Percentiles rank a stretch among this genome's conserved stretches.
Conservation (phyloP, 2,797 vertebrate species). For the Typhlichthys eigenmanni region DNA sequence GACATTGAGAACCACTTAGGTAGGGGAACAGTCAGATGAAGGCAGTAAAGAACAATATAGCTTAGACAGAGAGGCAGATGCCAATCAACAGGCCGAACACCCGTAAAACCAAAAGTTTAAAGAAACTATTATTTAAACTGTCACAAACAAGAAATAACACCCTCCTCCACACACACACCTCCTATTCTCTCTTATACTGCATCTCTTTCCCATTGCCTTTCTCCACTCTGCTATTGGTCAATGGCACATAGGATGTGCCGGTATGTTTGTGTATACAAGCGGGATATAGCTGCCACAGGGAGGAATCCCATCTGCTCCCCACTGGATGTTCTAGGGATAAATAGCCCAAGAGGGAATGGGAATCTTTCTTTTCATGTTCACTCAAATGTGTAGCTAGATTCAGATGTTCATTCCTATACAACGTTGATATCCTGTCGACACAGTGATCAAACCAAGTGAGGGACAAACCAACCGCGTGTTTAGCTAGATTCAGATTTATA, state of each 20-base stretch:
- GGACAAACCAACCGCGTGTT: neutral
- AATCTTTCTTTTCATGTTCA: conserved; percentile 27
- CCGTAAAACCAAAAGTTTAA: too few species aligned
- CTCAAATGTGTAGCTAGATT: neutral
- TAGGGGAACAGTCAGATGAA: conserved; percentile 2
- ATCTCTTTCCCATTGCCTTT: conserved; percentile 38
- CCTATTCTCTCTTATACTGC: conserved; percentile 14
- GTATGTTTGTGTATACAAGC: conserved; percentile 47
- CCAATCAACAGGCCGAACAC: too few species aligned
- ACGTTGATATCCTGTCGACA: too few species aligned
- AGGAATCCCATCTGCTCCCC: conserved; percentile 67
- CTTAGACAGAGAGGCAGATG: neutral
- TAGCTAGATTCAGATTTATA: too few species aligned
- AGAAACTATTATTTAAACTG: too few species aligned
- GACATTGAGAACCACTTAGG: conserved; percentile 7
- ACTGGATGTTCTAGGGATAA: conserved; percentile 21
- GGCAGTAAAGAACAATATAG: neutral
- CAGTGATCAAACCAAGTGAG: neutral
- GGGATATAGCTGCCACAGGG: conserved; percentile 66
- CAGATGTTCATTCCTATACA: too few species aligned
- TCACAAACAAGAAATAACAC: neutral
- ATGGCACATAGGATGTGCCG: conserved; percentile 52
- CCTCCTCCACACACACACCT: neutral
- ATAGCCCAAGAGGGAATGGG: conserved; percentile 38
- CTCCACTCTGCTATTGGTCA: conserved; percentile 43